Conservation (phyloP, 2,797 vertebrate species). For the Nannoperca australis region DNA sequence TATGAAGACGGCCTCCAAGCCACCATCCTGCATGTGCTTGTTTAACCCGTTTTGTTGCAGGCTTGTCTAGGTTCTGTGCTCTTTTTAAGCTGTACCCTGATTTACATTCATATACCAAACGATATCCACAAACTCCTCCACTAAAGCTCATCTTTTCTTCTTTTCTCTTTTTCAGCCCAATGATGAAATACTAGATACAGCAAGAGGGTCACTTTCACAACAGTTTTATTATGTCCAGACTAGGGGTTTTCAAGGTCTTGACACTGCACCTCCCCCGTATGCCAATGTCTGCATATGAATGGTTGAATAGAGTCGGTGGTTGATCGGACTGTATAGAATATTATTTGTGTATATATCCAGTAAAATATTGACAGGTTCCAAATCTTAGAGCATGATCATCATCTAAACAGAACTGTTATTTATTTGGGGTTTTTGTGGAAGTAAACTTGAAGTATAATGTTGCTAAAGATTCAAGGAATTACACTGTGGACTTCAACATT, state of each 20-base stretch:
- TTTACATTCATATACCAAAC: slow-evolving; percentile 11
- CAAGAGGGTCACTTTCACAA: background rate
- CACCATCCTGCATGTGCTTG: slow-evolving; percentile 1
- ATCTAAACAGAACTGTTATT: no score
- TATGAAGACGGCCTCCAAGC: slow-evolving; percentile 13
- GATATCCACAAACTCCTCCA: background rate
- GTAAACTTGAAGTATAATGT: background rate
- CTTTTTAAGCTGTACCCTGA: slow-evolving; percentile 17
- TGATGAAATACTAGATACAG: background rate
- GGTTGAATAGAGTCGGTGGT: no score
- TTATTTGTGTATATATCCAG: no score
- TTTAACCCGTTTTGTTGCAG: slow-evolving; percentile 11
- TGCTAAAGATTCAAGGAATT: background rate
- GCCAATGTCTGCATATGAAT: no score
- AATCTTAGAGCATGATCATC: no score
- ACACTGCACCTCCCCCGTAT: background rate
- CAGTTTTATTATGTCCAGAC: background rate
- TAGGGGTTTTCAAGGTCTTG: background rate
- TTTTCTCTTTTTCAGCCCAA: background rate
- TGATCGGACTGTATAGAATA: no score
- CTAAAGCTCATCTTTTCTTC: background rate
- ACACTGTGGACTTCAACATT: no score
- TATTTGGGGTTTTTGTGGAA: no score
- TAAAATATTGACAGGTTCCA: no score
- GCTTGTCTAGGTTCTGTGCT: slow-evolving; percentile 1